Conservation (phyloP, 2,888 invertebrate species). For the Drosophila recens region DNA sequence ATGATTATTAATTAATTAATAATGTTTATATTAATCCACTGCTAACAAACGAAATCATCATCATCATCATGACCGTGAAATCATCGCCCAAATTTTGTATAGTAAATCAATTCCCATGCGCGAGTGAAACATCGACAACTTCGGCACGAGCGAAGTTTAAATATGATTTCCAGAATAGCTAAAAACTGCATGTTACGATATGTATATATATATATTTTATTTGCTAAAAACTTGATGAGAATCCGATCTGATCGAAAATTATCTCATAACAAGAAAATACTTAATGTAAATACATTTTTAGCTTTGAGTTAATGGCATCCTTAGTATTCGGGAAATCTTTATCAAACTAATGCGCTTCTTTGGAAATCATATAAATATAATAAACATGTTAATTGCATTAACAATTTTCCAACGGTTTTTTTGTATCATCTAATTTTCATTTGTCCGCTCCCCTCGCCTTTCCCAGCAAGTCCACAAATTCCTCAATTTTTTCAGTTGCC, state of each 20-base stretch:
- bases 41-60: constrained; percentile 62
- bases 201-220: constrained; percentile 9
- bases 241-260: constrained; percentile 36
- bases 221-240: constrained; percentile 9
- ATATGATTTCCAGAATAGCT: constrained; percentile 63
- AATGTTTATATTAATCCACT: constrained; percentile 78
- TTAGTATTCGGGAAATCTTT: constrained; percentile 9
- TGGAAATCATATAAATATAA: constrained; percentile 52
- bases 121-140: constrained; percentile 49
- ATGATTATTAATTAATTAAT: constrained; percentile 76
- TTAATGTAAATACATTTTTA: constrained; percentile 31
- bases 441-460: constrained; percentile 57
- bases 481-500: constrained; percentile 40
- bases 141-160: constrained; percentile 48
- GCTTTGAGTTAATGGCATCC: constrained; percentile 16
- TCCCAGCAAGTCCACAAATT: constrained; percentile 36
- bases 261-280: background rate
- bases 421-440: constrained; percentile 51
- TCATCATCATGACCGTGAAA: constrained; percentile 58
- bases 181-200: constrained; percentile 42
- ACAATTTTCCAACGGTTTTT: constrained; percentile 36
- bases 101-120: constrained; percentile 68
- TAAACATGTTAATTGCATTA: constrained; percentile 26
- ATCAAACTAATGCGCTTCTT: constrained; percentile 21
- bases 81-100: constrained; percentile 65